These are phyloP conservation scores for Heterocephalus glaber DNA, from an alignment of 2,113 vertebrate genomes.

Conservation along the genomic window DNA sequence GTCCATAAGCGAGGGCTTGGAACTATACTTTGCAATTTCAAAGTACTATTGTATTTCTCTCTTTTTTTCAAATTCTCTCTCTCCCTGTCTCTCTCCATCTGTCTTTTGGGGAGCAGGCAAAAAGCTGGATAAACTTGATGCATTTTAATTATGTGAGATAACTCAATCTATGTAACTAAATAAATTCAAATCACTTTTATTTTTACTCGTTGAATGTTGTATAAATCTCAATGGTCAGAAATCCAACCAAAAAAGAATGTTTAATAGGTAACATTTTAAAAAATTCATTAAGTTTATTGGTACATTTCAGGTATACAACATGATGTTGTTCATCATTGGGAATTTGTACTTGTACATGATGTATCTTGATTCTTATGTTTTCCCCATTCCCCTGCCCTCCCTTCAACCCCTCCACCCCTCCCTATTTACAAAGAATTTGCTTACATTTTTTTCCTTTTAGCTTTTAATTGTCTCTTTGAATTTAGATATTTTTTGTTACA, in stretches of 20 bases:
- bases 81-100: accelerated
- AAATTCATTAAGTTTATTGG: too few relatives aligned
- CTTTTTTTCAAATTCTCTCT: not conserved
- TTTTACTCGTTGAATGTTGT: not conserved
- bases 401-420: too few relatives aligned
- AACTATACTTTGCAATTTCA: constrained; percentile 28
- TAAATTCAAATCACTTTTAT: not conserved
- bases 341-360: too few relatives aligned
- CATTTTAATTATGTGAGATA: constrained; percentile 47
- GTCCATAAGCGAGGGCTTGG: not conserved
- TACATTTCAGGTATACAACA: too few relatives aligned
- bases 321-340: too few relatives aligned
- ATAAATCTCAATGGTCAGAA: constrained; percentile 30
- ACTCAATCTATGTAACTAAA: not conserved
- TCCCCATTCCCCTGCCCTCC: too few relatives aligned
- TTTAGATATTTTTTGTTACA: constrained; percentile 26
- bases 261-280: not conserved
- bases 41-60: not conserved
- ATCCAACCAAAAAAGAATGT: not conserved
- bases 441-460: too few relatives aligned
- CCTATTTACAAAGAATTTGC: too few relatives aligned
- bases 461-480: not conserved
- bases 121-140: not conserved
- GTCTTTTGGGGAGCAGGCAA: not conserved
- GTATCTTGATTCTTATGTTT: too few relatives aligned